Evolutionary conservation across 2,888 invertebrate genomes (phyloP), one percentile per base, ranked within the genome.

Genomic region (Ernsta delagoae): DNA sequence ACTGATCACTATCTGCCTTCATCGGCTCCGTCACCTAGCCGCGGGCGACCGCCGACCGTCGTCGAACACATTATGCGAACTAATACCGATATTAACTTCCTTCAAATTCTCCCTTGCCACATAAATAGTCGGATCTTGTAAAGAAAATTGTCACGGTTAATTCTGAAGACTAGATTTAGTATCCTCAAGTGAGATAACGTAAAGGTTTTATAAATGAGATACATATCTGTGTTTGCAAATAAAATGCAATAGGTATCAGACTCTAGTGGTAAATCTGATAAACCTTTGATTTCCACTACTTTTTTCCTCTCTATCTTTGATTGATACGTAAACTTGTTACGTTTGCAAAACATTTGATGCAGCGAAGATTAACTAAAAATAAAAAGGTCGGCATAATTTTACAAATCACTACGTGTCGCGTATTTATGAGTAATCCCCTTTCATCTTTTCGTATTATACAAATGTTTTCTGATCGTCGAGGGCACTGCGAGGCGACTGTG

Each of bases 21-120:
- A 86, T 83, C 87, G 87, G 77, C 77, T 80, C 81, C 83, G 86
- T 89, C 90, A 84, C 83, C 84, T 84, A 79, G 88, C 91, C 91
- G 73, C 82, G 68, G 87, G 92, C 89, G 83, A 79, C 86, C 86
- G 86, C 82, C 85, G 80, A 75, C 79, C 74, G 70, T 75, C 88
- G 85, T 84, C 86, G 83, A 75, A 74, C 79, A 74, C 79, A 86
- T 88, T 86, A 86, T 83, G 79, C 83, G 82, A 81, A 85, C 85
- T 85, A 86, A 87, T 84, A 83, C 79, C 84, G 83, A 83, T 78
- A 78, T 82, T 84, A 80, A 82, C 78, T 83, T 78, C 76, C 78
- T 79, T 79, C 77, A 73, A 73, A 75, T 69, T 71, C 70, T 61
- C 64, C 54, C 16, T 65, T 65, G n/a, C 59, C 48, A 57, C 60